Percentiles rank a stretch among this genome's conserved stretches.
These are phyloP conservation scores for Harpalus rufipes DNA, from an alignment of 2,888 invertebrate genomes.

Conservation along the genomic window DNA sequence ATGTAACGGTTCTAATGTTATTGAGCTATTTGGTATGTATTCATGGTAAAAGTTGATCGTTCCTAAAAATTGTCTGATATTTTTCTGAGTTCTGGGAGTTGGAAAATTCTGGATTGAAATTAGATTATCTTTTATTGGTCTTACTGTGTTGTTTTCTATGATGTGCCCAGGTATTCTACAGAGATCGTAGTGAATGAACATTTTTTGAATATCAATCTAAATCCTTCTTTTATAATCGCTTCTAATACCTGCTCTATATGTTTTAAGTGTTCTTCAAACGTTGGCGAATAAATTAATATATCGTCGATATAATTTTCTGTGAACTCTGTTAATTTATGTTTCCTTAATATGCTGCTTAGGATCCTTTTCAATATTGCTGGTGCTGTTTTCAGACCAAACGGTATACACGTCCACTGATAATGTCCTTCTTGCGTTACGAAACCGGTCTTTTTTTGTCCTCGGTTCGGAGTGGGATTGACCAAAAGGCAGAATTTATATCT, in stretches of 20 bases:
- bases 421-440: constrained; percentile 70
- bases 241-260: constrained; percentile 67
- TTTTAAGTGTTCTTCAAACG: constrained; percentile 68
- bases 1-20: constrained; percentile 54
- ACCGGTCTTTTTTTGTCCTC: constrained; percentile 72
- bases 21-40: constrained; percentile 35
- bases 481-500: constrained; percentile 74
- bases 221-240: constrained; percentile 56
- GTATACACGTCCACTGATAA: constrained; percentile 67
- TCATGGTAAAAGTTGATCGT: not conserved
- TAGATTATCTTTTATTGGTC: constrained; percentile 65
- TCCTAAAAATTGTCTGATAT: constrained; percentile 68
- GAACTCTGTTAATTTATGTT: constrained; percentile 67
- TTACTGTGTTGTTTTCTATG: constrained; percentile 63
- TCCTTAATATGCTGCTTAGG: constrained; percentile 67
- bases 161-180: constrained; percentile 60
- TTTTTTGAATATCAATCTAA: too few relatives aligned
- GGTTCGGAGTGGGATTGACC: constrained; percentile 73
- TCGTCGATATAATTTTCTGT: constrained; percentile 56
- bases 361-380: constrained; percentile 69
- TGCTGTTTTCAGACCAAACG: constrained; percentile 67
- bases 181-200: too few relatives aligned
- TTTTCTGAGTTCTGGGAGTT: constrained; percentile 67
- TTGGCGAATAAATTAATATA: constrained; percentile 68
- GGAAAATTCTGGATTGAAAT: constrained; percentile 66